Evolutionary conservation across 2,113 vertebrate species (phyloP), one percentile per base, ranked within the genome.

Genomic region (Xyrauchen texanus): DNA sequence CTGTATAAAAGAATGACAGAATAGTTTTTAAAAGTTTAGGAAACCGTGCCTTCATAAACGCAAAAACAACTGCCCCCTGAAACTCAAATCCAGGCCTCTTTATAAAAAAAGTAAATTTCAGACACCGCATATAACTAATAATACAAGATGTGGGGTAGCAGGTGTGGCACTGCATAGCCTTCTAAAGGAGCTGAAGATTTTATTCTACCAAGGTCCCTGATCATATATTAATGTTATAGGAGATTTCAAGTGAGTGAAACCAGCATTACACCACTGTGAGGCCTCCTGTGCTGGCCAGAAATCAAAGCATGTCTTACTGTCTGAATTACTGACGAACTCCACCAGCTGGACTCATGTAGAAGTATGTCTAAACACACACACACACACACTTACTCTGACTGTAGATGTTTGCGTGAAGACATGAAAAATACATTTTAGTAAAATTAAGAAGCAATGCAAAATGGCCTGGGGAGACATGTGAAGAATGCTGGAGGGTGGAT

Each of bases 251-350:
- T 6, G 62, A 80, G 63, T 4, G 49, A 11, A 65, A 77, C 53
- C 74, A 68, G 78, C 68, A 69, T 52, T 46, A 16, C 55, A 64
- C 69, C 13, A 42, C 8, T 57, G 64, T 7, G 47, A 68, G 74
- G 64, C 79, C 68, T 15, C 11, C 15, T 77, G 73, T 60, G 21
- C 64, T 84, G 79, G 75, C 46, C 65, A 69, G 10, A 55, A 61
- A 81, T 84, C 75, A 84, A 84, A 81, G 82, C 64, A 9, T 13
- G 0, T 16, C 46, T 47, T 66, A 74, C 62, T 65, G 53, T 76
- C 47, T 4, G 74, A 76, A 76, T 55, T 45, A 81, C 76, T 74
- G 75, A 78, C 65, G 45, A 69, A 55, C 45, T 75, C 68, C 58
- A 80, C 70, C 72, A 60, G 73, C 78, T 57, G 78, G 77, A 68